Conservation (phyloP, 2,113 vertebrate species). For the Setophaga petechia region DNA sequence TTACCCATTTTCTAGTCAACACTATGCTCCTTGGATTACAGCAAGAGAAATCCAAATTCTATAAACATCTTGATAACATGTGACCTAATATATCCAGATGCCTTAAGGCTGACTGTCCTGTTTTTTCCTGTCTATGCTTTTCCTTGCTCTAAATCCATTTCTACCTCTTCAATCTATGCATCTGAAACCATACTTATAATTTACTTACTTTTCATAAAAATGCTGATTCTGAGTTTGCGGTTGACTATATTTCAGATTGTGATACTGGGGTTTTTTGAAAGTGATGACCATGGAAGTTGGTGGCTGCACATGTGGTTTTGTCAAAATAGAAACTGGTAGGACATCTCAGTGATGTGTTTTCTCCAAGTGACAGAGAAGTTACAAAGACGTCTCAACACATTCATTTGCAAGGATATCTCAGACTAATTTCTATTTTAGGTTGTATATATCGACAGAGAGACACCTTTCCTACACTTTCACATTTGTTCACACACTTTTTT, state of each 20-base stretch:
- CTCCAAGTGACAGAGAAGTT: not conserved
- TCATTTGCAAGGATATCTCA: not conserved
- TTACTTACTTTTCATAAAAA: slow-evolving; percentile 7
- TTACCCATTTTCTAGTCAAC: not conserved
- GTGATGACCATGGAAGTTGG: not conserved
- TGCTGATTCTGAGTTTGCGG: slow-evolving; percentile 7
- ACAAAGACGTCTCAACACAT: not conserved
- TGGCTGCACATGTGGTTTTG: not conserved
- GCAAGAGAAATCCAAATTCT: not conserved
- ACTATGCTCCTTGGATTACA: not conserved
- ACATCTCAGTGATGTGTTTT: not conserved
- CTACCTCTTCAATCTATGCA: not conserved
- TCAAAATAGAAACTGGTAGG: not conserved
- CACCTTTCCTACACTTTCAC: not conserved
- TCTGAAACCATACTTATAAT: not conserved
- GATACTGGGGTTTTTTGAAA: not conserved
- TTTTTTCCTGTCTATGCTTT: not conserved
- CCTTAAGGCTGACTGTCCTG: not conserved
- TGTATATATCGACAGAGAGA: not conserved
- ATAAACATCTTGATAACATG: not conserved
- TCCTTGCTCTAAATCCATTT: not conserved
- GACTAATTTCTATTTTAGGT: not conserved
- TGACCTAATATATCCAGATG: not conserved
- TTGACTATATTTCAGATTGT: not conserved
- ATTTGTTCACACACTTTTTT: not conserved